Conservation (phyloP, 1,140 invertebrate genomes). For the Penaeus indicus region DNA sequence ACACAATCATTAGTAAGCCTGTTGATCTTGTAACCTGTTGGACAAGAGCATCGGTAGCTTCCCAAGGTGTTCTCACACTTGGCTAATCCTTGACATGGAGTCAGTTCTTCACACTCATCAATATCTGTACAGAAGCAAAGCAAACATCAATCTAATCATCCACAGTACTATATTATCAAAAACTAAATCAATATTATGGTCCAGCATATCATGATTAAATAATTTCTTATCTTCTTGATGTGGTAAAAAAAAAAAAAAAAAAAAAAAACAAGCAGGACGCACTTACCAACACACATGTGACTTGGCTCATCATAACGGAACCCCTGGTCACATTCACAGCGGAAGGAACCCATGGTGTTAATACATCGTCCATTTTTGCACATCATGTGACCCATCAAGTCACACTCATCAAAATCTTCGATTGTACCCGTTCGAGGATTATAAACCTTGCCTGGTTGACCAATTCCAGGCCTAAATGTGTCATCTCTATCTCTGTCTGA, state of each 20-base stretch:
- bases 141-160: neutral
- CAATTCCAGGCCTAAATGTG: conserved; percentile 37
- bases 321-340: conserved; percentile 79
- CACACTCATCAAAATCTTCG: conserved; percentile 86
- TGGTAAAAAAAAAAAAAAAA: neutral
- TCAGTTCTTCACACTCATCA: conserved; percentile 77
- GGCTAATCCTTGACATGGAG: conserved; percentile 83
- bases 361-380: conserved; percentile 87
- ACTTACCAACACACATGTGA: conserved; percentile 80
- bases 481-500: conserved; percentile 15
- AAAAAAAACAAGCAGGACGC: neutral
- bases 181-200: neutral
- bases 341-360: conserved; percentile 83
- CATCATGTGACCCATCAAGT: conserved; percentile 85
- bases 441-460: conserved; percentile 78
- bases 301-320: conserved; percentile 83
- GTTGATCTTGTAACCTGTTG: conserved; percentile 82
- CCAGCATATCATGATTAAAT: neutral
- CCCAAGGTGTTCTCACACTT: conserved; percentile 83
- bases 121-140: conserved; percentile 73
- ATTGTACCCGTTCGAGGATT: conserved; percentile 84
- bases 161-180: too few relatives aligned
- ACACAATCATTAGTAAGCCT: conserved; percentile 73
- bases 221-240: neutral
- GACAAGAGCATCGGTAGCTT: conserved; percentile 81